Evolutionary conservation across 2,797 vertebrate species (phyloP).

Genomic region (Siniperca undulata): DNA sequence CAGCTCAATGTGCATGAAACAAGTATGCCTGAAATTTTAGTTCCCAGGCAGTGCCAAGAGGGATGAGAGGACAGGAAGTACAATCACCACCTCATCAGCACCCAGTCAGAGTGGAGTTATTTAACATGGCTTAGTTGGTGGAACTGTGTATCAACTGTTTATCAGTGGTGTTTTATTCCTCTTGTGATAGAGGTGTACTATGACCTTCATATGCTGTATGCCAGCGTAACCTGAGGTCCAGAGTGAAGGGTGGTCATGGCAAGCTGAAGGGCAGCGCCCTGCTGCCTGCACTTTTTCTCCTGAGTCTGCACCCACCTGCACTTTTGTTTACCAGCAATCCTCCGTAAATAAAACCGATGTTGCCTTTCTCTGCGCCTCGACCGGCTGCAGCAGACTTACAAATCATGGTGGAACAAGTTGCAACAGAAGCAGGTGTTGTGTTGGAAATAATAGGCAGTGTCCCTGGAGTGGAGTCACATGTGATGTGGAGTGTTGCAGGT

Average conservation of each 20-base stretch:
- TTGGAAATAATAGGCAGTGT: constrained; percentile 35
- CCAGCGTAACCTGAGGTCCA: constrained; percentile 35
- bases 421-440: constrained; percentile 55
- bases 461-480: constrained; percentile 15
- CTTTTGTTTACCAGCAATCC: neutral
- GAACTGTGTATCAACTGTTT: constrained; percentile 3
- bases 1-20: constrained; percentile 45
- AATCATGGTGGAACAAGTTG: constrained; percentile 44
- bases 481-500: constrained; percentile 21
- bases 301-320: constrained; percentile 62
- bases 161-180: neutral
- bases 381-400: constrained; percentile 34
- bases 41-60: constrained; percentile 35
- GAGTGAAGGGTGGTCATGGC: neutral
- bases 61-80: constrained; percentile 40
- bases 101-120: constrained; percentile 38
- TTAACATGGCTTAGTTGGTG: constrained; percentile 25
- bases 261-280: constrained; percentile 31
- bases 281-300: constrained; percentile 44
- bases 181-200: constrained; percentile 12
- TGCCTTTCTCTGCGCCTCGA: constrained; percentile 17
- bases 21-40: constrained; percentile 38
- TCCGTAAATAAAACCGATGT: constrained; percentile 39
- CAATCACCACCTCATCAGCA: constrained; percentile 73
- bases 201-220: constrained; percentile 31